Percentiles rank a stretch among this genome's conserved stretches.
These are phyloP conservation scores for Potamarius usumacintae DNA, from an alignment of 2,113 vertebrate species.

Conservation along the genomic window DNA sequence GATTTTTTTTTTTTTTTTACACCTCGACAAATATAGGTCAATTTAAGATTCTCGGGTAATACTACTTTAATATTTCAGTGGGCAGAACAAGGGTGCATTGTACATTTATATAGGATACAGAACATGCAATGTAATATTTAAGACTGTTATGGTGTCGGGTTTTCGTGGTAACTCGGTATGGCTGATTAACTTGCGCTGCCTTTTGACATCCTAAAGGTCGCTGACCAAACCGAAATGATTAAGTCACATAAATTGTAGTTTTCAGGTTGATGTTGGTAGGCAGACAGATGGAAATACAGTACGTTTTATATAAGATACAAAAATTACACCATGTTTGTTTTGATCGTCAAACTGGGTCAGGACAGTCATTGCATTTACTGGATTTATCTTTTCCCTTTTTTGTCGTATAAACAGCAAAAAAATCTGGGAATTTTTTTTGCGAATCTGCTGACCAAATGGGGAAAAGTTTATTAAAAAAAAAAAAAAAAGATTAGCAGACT, in stretches of 20 bases:
- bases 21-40: neutral
- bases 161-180: neutral
- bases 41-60: neutral
- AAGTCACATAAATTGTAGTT: neutral
- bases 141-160: neutral
- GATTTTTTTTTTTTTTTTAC: neutral
- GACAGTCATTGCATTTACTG: neutral
- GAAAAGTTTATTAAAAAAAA: too few relatives aligned
- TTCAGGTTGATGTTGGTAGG: neutral
- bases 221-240: neutral
- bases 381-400: neutral
- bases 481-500: neutral
- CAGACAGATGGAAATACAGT: neutral
- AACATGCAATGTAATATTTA: neutral
- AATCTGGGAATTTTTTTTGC: too few relatives aligned
- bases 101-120: neutral
- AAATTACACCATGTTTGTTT: neutral
- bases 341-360: neutral
- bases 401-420: neutral
- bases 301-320: neutral
- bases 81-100: neutral
- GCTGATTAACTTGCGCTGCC: neutral
- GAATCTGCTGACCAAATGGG: neutral
- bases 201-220: neutral
- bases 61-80: neutral